A percentile compares a stretch with the other conserved stretches of the same genome.
phyloP scores from a whole-genome alignment of 2,113 vertebrate species.

The Plectropomus leopardus region DNA sequence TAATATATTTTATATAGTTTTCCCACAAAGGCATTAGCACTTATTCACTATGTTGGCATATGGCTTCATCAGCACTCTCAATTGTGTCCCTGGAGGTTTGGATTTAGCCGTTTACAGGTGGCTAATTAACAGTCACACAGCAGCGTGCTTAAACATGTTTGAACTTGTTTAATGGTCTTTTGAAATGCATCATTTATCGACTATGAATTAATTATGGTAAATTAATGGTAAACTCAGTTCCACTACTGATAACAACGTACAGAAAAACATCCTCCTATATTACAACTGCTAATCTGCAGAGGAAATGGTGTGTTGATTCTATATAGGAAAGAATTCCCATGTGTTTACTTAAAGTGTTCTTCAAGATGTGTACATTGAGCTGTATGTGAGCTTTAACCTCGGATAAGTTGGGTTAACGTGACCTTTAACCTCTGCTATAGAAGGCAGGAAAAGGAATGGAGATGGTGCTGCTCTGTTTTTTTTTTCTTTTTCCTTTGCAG shows the following conservation, averaged over 20 bases:
- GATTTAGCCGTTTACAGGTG: slow-evolving; percentile 26
- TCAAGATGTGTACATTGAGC: slow-evolving; percentile 48
- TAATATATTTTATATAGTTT: background rate
- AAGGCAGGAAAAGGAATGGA: slow-evolving; percentile 56
- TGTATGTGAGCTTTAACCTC: slow-evolving; percentile 5
- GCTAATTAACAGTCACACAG: slow-evolving; percentile 52
- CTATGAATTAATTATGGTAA: slow-evolving; percentile 38
- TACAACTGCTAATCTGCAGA: slow-evolving; percentile 12
- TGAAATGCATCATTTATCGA: slow-evolving; percentile 30
- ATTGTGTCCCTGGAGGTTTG: slow-evolving; percentile 17
- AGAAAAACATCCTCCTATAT: slow-evolving; percentile 6
- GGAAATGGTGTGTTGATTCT: slow-evolving; percentile 41
- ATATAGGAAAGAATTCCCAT: slow-evolving; percentile 32
- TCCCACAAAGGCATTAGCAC: slow-evolving; percentile 10
- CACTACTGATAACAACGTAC: background rate
- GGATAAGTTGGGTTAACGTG: slow-evolving; percentile 23
- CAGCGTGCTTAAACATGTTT: slow-evolving; percentile 40
- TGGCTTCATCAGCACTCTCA: slow-evolving; percentile 29
- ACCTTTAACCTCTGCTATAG: slow-evolving; percentile 49
- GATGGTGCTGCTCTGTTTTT: background rate
- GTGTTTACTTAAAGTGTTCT: slow-evolving; percentile 41
- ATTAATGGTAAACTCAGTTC: slow-evolving; percentile 6
- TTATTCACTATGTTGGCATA: slow-evolving; percentile 4
- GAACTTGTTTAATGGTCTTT: slow-evolving; percentile 44
- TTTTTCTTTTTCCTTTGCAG: slow-evolving; percentile 32